These are phyloP conservation scores for Plagodis dolabraria DNA, from an alignment of 2,888 invertebrate species.

Conservation along the genomic window DNA sequence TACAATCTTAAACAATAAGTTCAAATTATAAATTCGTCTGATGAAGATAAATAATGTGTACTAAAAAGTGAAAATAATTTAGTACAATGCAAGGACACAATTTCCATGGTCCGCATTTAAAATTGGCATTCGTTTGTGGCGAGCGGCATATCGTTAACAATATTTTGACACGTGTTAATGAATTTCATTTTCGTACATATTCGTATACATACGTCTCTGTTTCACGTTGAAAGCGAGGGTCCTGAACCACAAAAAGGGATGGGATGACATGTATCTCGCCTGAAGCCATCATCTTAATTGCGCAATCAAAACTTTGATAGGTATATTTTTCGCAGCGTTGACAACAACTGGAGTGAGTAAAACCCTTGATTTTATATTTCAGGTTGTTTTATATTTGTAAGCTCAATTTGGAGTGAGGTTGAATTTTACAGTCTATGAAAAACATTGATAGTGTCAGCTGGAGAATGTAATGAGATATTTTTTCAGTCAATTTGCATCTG, in stretches of 20 bases:
- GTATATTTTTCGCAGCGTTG: slow-evolving; percentile 32
- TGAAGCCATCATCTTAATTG: slow-evolving; percentile 40
- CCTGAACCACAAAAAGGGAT: slow-evolving; percentile 16
- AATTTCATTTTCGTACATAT: slow-evolving; percentile 10
- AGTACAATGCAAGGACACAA: too few species aligned
- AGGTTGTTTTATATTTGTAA: slow-evolving; percentile 11
- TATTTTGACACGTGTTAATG: slow-evolving; percentile 5
- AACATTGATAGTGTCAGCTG: too few species aligned
- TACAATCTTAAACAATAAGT: too few species aligned
- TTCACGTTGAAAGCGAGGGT: not conserved
- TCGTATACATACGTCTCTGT: not conserved
- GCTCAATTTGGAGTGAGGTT: too few species aligned
- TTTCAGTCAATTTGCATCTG: too few species aligned
- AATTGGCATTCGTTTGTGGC: not conserved
- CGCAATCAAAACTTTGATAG: slow-evolving; percentile 39
- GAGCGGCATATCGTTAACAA: not conserved
- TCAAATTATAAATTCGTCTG: too few species aligned
- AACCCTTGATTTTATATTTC: slow-evolving; percentile 9
- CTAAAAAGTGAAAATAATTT: too few species aligned
- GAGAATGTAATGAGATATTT: too few species aligned
- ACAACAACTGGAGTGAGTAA: slow-evolving; percentile 25
- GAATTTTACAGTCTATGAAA: too few species aligned
- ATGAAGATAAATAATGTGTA: too few species aligned
- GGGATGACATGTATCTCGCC: slow-evolving; percentile 30
- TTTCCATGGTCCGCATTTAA: not conserved